Percentiles rank a stretch among this genome's conserved stretches.
phyloP scores from a whole-genome alignment of 2,113 vertebrate species.

The Prietella phreatophila region DNA sequence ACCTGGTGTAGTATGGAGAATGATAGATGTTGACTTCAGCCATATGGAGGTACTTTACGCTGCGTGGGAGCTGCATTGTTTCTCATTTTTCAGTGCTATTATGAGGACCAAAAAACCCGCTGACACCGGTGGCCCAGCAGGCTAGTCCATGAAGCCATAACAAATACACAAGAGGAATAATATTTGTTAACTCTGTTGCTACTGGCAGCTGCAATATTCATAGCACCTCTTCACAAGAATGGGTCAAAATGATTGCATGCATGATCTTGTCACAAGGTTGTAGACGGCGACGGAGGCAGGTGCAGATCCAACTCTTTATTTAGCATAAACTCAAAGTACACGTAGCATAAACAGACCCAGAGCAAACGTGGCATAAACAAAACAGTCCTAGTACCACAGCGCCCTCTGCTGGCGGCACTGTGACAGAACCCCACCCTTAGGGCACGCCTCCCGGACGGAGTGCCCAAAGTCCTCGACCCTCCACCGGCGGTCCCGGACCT shows the following conservation, averaged over 20 bases:
- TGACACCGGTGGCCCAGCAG: background rate
- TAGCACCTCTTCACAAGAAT: background rate
- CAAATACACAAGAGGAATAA: conserved; percentile 3
- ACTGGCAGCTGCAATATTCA: background rate
- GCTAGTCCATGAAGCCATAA: conserved; percentile 10
- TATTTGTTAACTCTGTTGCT: conserved; percentile 4
- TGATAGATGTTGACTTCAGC: conserved; percentile 24
- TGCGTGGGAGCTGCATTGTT: conserved; percentile 4
- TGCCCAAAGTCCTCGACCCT: too few relatives aligned
- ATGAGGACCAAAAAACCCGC: background rate
- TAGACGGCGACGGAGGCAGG: too few relatives aligned
- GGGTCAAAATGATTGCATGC: background rate
- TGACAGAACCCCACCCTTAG: too few relatives aligned
- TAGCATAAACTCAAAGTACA: too few relatives aligned
- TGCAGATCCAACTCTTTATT: too few relatives aligned
- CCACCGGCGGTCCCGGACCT: too few relatives aligned
- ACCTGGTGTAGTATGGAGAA: background rate
- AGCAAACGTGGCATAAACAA: too few relatives aligned
- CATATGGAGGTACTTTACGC: conserved; percentile 33
- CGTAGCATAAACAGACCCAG: too few relatives aligned
- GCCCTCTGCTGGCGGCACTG: too few relatives aligned
- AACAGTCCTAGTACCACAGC: too few relatives aligned
- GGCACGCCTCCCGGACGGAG: too few relatives aligned
- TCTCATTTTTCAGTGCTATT: conserved; percentile 2
- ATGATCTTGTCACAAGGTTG: too few relatives aligned